Evolutionary conservation across 1,140 invertebrate genomes (phyloP).

Genomic region (Bombus huntii): DNA sequence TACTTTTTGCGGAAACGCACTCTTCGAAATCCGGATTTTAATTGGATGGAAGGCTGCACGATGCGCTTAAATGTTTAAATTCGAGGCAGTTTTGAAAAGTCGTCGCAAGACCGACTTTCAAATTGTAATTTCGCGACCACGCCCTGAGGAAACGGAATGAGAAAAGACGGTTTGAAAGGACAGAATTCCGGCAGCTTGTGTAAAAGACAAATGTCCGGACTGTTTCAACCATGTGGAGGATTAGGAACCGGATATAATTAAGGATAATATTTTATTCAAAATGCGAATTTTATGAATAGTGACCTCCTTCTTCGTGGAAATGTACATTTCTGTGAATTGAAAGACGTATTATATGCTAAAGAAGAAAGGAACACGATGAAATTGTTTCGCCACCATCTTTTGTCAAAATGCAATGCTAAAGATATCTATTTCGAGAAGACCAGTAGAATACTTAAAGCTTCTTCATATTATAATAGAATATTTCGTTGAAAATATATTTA

Average conservation of each 20-base stretch:
- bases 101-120: background rate
- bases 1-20: background rate
- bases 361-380: background rate
- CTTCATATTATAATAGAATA: background rate
- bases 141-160: background rate
- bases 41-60: background rate
- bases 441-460: too few relatives aligned
- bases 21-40: slow-evolving; percentile 16
- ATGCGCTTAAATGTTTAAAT: background rate
- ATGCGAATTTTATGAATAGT: background rate
- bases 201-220: background rate
- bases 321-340: background rate
- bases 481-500: background rate
- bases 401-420: background rate
- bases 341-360: background rate
- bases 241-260: background rate
- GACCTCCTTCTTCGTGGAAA: background rate
- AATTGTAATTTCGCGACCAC: background rate
- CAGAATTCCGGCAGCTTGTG: background rate
- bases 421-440: background rate
- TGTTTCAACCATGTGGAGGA: background rate
- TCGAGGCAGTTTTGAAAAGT: slow-evolving; percentile 1
- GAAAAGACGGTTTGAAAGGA: background rate
- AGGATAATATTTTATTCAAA: slow-evolving; percentile 27
- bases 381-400: background rate